Evolutionary conservation across 2,113 vertebrate genomes (phyloP).

Genomic region (Gasterosteus aculeatus): DNA sequence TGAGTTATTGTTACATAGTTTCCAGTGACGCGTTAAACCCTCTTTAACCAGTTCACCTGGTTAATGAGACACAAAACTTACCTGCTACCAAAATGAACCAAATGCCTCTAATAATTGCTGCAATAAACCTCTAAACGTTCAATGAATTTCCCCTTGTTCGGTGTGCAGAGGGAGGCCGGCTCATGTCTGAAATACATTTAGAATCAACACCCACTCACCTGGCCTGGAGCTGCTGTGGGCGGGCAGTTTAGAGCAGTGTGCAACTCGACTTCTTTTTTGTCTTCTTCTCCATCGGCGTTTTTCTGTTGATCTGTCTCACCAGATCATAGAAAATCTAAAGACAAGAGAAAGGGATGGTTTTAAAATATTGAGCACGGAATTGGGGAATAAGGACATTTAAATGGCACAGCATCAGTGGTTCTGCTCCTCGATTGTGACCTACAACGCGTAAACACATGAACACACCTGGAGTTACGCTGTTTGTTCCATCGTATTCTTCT

Average conservation of each 20-base stretch:
- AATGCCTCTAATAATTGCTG: background rate
- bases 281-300: constrained; percentile 99
- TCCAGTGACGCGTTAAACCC: background rate
- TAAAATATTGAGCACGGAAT: background rate
- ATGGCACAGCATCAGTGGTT: background rate
- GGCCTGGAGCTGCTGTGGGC: constrained; percentile 90
- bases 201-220: constrained; percentile 83
- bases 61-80: background rate
- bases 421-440: background rate
- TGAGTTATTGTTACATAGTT: background rate
- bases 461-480: too few species aligned
- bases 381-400: background rate
- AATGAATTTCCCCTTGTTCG: constrained; percentile 6
- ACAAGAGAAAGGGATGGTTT: constrained; percentile 3
- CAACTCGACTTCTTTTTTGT: constrained; percentile 96
- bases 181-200: constrained; percentile 34
- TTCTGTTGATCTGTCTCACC: constrained; percentile 99
- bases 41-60: background rate
- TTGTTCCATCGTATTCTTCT: too few species aligned
- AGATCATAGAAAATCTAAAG: constrained; percentile 98
- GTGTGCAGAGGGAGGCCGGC: constrained; percentile 21
- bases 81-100: background rate
- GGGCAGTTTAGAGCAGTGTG: constrained; percentile 91
- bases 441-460: background rate
- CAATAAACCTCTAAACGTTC: constrained; percentile 10